Base-by-base conservation (phyloP, 2,888 invertebrate genomes). In the Clusia tigrina region DNA sequence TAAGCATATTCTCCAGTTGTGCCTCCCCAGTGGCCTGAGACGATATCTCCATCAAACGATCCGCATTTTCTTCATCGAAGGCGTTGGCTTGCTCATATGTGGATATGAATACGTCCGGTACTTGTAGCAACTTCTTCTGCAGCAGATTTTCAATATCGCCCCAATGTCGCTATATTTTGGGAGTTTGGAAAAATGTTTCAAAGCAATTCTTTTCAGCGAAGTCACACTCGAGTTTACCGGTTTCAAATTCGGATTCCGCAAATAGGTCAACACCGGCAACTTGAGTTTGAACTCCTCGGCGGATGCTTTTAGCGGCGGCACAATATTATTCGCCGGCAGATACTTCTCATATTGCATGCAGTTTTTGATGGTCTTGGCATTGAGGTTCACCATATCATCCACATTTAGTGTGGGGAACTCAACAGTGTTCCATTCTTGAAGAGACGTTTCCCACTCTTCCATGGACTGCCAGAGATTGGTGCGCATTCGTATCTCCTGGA, bases 11-110 rank as follows among this genome's bases (percentile, higher is more conserved):
- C 82, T 96, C 95, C 12, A 96, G 86, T 5, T 91, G 90, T 2
- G 91, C 90, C 80, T 96, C 96, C 2, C 95, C 94, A 71, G 92
- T 94, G 0, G 96, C 96, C 79, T 94, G 92, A 0, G 91, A 91
- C 0, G 95, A 92, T 9, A 96, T 89, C 77, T 95, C 94, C 88
- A 92, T 91, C 17, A 96, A 82, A 66, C 90, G 89, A 10, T 90
- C 88, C 0, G 89, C 88, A 1, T 74, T 70, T 12, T 66, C 73
- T 72, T 89, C 88, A 23, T 88, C 88, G 82, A 94, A 94, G 0
- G 90, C 91, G n/a, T 90, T 87, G 2, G 91, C 85, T 1, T 90
- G 88, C 64, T 92, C 91, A 54, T 95, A 86, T 23, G 88, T 83
- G 15, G 87, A 86, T 17, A 95, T 84, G 0, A 90, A 91, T 20